Evolutionary conservation across 2,888 invertebrate genomes (phyloP).

Genomic region (Petrophora chlorosata): DNA sequence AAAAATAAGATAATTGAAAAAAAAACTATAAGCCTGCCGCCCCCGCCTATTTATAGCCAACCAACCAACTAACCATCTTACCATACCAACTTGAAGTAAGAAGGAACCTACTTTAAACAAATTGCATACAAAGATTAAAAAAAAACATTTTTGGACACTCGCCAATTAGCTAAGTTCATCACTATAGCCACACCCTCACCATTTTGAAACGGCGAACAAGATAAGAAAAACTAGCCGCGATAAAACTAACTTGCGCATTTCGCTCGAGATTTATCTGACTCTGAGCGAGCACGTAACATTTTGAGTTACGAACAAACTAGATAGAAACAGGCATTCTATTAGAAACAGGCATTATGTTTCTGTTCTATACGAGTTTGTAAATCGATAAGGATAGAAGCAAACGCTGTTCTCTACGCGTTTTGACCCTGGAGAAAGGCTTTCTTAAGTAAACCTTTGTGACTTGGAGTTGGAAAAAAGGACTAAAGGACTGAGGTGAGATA

Average conservation of each 20-base stretch:
- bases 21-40: too few relatives aligned
- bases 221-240: slow-evolving; percentile 62
- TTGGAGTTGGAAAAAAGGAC: too few relatives aligned
- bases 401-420: not conserved
- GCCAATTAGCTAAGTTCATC: slow-evolving; percentile 28
- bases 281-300: slow-evolving; percentile 28
- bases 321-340: slow-evolving; percentile 20
- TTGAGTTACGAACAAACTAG: slow-evolving; percentile 8
- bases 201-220: slow-evolving; percentile 55
- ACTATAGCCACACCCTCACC: slow-evolving; percentile 38
- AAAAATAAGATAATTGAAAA: too few relatives aligned
- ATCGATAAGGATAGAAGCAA: slow-evolving; percentile 12
- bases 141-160: too few relatives aligned
- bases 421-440: not conserved
- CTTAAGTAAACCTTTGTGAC: too few relatives aligned
- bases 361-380: slow-evolving; percentile 7
- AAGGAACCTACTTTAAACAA: too few relatives aligned
- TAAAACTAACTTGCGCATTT: slow-evolving; percentile 56
- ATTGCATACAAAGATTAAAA: too few relatives aligned
- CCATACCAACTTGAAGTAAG: too few relatives aligned
- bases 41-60: too few relatives aligned
- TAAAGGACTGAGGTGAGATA: too few relatives aligned
- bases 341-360: slow-evolving; percentile 20
- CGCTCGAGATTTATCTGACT: slow-evolving; percentile 44
- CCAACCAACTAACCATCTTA: too few relatives aligned